A percentile compares a stretch with the other conserved stretches of the same genome.
Evolutionary conservation across 2,888 invertebrate genomes (phyloP).

Genomic region (Tetranychus piercei): DNA sequence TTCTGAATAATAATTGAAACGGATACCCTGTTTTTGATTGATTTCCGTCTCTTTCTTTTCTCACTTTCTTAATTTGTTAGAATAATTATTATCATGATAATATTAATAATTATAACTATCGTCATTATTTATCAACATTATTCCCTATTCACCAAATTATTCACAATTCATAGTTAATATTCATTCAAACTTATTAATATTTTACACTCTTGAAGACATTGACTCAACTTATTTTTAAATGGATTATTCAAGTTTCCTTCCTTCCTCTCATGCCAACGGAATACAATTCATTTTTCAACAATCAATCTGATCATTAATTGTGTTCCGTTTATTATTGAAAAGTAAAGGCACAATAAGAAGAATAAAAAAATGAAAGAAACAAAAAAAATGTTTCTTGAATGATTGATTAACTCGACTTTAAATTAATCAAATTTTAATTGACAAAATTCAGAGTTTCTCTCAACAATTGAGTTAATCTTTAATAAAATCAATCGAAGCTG

Average conservation of each 20-base stretch:
- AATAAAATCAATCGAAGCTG: no score
- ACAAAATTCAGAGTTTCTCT: no score
- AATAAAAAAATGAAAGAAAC: no score
- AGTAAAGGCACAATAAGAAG: no score
- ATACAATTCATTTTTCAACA: no score
- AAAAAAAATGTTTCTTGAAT: neutral
- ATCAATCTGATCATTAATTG: neutral
- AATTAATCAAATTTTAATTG: neutral
- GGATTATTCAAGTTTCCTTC: slow-evolving; percentile 1
- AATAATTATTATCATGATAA: neutral
- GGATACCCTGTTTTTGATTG: neutral
- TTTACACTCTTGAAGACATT: neutral
- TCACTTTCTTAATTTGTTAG: neutral
- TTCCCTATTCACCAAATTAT: no score
- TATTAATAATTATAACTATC: neutral
- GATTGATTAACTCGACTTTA: neutral
- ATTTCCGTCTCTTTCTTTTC: neutral
- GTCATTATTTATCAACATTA: neutral
- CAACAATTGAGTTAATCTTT: no score
- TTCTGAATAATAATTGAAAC: neutral
- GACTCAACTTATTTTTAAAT: neutral
- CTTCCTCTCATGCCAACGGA: neutral
- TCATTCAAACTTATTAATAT: neutral
- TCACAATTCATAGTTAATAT: neutral
- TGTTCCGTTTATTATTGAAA: neutral